These are phyloP conservation scores for Drosophila lini DNA, from an alignment of 1,140 invertebrate species.

Conservation along the genomic window DNA sequence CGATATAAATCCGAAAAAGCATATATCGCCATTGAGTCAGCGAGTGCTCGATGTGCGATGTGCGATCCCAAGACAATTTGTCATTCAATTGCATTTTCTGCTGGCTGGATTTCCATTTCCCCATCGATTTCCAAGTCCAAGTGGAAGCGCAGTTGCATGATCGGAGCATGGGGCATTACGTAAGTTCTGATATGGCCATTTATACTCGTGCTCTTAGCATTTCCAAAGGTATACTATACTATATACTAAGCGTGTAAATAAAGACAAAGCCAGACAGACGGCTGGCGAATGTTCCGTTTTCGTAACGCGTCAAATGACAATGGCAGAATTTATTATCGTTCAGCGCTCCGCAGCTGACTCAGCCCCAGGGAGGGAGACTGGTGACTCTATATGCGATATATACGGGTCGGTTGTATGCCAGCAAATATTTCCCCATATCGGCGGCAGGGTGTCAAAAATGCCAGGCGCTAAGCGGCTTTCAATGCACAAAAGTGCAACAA, in stretches of 20 bases:
- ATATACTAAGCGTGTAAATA: constrained; percentile 1
- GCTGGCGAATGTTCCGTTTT: constrained; percentile 29
- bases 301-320: constrained; percentile 72
- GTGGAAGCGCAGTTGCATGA: constrained; percentile 44
- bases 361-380: constrained; percentile 19
- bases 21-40: constrained; percentile 49
- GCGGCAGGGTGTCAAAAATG: constrained; percentile 69
- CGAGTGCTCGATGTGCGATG: constrained; percentile 11
- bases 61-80: constrained; percentile 39
- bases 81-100: constrained; percentile 42
- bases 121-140: constrained; percentile 22
- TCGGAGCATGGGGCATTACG: constrained; percentile 44
- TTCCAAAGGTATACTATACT: constrained; percentile 24
- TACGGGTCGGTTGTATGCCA: constrained; percentile 12
- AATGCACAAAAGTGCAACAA: constrained; percentile 49
- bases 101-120: constrained; percentile 15
- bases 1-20: constrained; percentile 1
- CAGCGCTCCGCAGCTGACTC: constrained; percentile 60
- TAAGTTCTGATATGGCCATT: constrained; percentile 24
- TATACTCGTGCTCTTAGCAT: constrained; percentile 7
- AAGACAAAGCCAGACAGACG: constrained; percentile 37
- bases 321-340: constrained; percentile 66
- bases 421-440: constrained; percentile 55
- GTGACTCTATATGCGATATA: constrained; percentile 35
- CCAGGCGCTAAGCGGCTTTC: constrained; percentile 69